These are phyloP conservation scores for Pollimyrus isidori DNA, from an alignment of 2,113 vertebrate species.

Conservation along the genomic window DNA sequence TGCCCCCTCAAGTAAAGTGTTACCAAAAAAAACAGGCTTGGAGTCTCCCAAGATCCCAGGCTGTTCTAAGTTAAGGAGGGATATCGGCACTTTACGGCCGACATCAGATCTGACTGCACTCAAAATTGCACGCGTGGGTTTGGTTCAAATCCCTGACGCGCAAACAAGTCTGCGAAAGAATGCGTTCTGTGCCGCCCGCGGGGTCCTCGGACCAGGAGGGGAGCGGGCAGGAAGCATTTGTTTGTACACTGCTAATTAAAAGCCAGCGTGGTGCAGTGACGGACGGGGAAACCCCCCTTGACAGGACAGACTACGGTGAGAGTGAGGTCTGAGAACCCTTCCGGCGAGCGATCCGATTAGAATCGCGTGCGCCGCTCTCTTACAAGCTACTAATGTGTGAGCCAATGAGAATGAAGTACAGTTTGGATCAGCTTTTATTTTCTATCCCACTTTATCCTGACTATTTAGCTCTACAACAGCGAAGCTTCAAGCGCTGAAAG, in stretches of 20 bases:
- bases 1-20: too few species aligned
- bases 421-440: slow-evolving; percentile 7
- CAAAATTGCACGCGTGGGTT: slow-evolving; percentile 18
- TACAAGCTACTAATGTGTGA: slow-evolving; percentile 19
- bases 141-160: slow-evolving; percentile 9
- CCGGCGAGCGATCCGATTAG: slow-evolving; percentile 19
- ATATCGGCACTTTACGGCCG: slow-evolving; percentile 6
- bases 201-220: slow-evolving; percentile 32
- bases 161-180: slow-evolving; percentile 23
- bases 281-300: slow-evolving; percentile 35
- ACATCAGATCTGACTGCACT: slow-evolving; percentile 25
- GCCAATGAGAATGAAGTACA: not conserved
- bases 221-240: slow-evolving; percentile 41
- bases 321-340: slow-evolving; percentile 20
- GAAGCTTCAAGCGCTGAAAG: not conserved
- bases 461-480: not conserved
- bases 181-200: slow-evolving; percentile 26
- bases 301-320: slow-evolving; percentile 25
- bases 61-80: slow-evolving; percentile 29
- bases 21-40: slow-evolving; percentile 31
- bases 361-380: not conserved
- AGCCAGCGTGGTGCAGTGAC: slow-evolving; percentile 39
- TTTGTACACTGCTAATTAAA: slow-evolving; percentile 53
- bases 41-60: not conserved
- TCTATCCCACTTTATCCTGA: slow-evolving; percentile 11